Conservation (phyloP, 2,797 vertebrate genomes). For the Dendrocincla fuliginosa region DNA sequence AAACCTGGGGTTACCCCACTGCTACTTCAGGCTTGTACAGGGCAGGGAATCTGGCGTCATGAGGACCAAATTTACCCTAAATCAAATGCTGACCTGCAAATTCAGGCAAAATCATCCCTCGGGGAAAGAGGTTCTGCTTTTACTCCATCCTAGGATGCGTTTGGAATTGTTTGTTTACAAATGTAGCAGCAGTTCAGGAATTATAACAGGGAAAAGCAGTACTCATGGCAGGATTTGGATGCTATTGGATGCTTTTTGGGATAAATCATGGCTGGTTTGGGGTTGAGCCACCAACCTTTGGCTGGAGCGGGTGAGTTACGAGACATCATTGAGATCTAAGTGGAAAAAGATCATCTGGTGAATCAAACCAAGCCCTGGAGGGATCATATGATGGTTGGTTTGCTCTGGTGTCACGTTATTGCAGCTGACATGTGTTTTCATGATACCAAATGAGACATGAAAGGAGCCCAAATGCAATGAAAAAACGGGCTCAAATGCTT, state of each 20-base stretch:
- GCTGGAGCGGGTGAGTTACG: neutral
- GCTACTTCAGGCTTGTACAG: neutral
- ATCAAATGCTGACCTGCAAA: neutral
- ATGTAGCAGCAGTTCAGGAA: neutral
- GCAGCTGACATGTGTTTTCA: neutral
- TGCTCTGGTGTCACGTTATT: neutral
- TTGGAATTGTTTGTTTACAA: conserved; percentile 1
- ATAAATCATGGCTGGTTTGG: neutral
- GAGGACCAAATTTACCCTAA: neutral
- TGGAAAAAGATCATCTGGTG: neutral
- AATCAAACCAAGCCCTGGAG: neutral
- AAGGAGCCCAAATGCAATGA: neutral
- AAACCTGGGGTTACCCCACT: neutral
- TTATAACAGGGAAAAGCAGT: neutral
- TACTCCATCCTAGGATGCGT: fast-evolving
- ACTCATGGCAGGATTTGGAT: fast-evolving
- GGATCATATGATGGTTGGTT: neutral
- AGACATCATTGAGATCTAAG: neutral
- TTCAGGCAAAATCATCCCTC: neutral
- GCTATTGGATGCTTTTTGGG: neutral
- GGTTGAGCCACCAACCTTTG: neutral
- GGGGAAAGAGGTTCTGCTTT: neutral
- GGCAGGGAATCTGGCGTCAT: neutral
- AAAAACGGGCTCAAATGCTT: neutral
- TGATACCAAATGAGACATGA: neutral